Percentiles rank a stretch among this genome's conserved stretches.
phyloP scores from a whole-genome alignment of 2,888 invertebrate species.

The Sisyra nigra region DNA sequence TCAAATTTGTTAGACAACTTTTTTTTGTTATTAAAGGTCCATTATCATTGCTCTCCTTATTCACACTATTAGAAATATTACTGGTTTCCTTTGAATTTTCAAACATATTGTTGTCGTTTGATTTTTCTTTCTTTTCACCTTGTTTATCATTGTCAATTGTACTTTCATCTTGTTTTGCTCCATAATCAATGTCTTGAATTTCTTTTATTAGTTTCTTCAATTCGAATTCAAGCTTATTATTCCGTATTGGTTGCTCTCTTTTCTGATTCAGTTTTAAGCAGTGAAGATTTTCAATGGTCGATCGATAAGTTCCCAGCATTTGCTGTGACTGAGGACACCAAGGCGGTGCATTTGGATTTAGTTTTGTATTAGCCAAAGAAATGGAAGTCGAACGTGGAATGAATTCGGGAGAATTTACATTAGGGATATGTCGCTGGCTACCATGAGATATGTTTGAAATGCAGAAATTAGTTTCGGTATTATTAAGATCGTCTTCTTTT shows the following conservation, averaged over 20 bases:
- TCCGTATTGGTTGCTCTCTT: not conserved
- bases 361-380: too few species aligned
- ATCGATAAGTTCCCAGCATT: not conserved
- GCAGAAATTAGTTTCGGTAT: too few species aligned
- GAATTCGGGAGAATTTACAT: too few species aligned
- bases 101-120: not conserved
- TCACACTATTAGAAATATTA: not conserved
- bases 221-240: not conserved
- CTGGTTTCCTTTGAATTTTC: not conserved
- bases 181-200: not conserved
- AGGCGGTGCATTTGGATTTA: too few species aligned
- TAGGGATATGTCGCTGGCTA: too few species aligned
- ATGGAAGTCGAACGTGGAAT: too few species aligned
- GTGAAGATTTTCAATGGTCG: not conserved
- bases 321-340: too few species aligned
- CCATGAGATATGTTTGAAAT: too few species aligned
- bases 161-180: not conserved
- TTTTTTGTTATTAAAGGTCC: not conserved
- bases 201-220: constrained; percentile 3
- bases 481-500: too few species aligned
- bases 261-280: not conserved
- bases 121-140: not conserved
- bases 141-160: not conserved
- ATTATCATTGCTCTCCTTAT: not conserved
- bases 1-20: not conserved